Evolutionary conservation across 1,140 invertebrate genomes (phyloP), one percentile per base, ranked within the genome.

Genomic region (Saccostrea echinata): DNA sequence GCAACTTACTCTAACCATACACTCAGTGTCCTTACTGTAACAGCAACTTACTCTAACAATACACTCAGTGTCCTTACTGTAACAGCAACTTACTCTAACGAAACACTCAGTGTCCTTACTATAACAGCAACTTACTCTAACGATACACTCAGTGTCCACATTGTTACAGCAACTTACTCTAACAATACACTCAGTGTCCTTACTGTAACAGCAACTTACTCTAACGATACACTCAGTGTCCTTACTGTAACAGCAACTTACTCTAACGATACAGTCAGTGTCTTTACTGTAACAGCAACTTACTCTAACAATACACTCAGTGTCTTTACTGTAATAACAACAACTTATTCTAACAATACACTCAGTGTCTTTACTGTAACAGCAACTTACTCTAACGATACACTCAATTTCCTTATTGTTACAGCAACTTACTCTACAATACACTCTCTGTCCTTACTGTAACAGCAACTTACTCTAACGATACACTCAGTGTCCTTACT

Each of bases 251-350:
- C 43, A 30, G 8, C 71, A 24, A 81, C 91, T 91, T 91, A 95
- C 95, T 91, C 96, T 97, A 82, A 99, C 96, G 99, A 96, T 90
- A 96, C 96, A 33, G 96, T 95, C 12, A 99, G 43, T 43, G 43
- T 43, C 43, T 9, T 43, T 43, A 43, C 43, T 43, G 43, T 43
- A 8, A 3, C 43, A 30, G 8, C 71, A 24, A 81, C 91, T 91
- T 91, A 95, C 95, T 91, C 96, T 97, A 82, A 99, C 96, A 86
- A 99, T n/a, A n/a, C n/a, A n/a, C n/a, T n/a, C n/a, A n/a, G n/a
- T n/a, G n/a, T n/a, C n/a, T n/a, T n/a, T n/a, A n/a, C n/a, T n/a
- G n/a, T n/a, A n/a, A n/a, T n/a, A n/a, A n/a, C n/a, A n/a, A n/a
- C n/a, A n/a, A n/a, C n/a, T n/a, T n/a, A n/a, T n/a, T n/a, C n/a